Evolutionary conservation across 2,113 vertebrate species (phyloP).

Genomic region (Mesocricetus auratus): DNA sequence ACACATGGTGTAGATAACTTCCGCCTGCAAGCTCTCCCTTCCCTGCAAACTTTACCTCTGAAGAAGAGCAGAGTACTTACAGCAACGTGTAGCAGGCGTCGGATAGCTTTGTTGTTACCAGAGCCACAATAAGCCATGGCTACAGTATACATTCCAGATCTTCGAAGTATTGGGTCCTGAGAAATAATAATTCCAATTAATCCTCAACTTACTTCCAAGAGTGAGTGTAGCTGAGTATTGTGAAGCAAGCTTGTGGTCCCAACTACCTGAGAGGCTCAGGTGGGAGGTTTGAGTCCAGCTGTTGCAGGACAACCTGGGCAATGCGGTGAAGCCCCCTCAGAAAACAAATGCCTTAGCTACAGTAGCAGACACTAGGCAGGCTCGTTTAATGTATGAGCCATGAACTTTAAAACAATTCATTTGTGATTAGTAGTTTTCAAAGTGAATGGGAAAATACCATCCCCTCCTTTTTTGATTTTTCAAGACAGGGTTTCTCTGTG

Average conservation of each 20-base stretch:
- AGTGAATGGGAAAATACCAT: slow-evolving; percentile 18
- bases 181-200: slow-evolving; percentile 67
- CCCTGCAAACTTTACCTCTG: not conserved
- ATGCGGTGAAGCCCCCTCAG: no score
- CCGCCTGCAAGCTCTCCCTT: slow-evolving; percentile 33
- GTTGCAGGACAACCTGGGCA: not conserved
- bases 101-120: slow-evolving; percentile 99
- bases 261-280: not conserved
- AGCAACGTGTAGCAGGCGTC: slow-evolving; percentile 97
- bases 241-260: not conserved
- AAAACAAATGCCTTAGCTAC: not conserved
- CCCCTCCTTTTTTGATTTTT: not conserved
- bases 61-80: slow-evolving; percentile 88
- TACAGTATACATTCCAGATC: slow-evolving; percentile 99
- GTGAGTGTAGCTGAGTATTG: not conserved
- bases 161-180: slow-evolving; percentile 98
- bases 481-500: not conserved
- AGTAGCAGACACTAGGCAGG: not conserved
- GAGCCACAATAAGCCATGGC: slow-evolving; percentile 99
- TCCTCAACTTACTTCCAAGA: slow-evolving; percentile 45
- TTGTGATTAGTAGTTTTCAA: slow-evolving; percentile 31
- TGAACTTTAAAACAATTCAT: slow-evolving; percentile 29
- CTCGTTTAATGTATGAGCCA: slow-evolving; percentile 28
- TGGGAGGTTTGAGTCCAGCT: not conserved
- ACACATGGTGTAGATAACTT: not conserved